Conservation (phyloP, 2,888 invertebrate species). For the Elmis aenea region DNA sequence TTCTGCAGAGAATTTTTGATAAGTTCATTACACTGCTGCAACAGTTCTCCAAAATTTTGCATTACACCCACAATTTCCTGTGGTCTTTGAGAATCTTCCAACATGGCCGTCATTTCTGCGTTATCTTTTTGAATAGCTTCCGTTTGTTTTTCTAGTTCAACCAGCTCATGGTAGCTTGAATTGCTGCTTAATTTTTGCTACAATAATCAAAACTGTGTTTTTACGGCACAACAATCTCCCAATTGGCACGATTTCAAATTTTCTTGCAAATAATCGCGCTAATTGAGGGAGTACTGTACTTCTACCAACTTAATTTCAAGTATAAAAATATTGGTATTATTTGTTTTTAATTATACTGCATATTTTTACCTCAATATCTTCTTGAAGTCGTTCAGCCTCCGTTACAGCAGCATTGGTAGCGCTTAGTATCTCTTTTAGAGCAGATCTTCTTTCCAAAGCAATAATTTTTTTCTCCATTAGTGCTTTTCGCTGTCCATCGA, state of each 20-base stretch:
- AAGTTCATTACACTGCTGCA: too few relatives aligned
- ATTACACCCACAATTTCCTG: too few relatives aligned
- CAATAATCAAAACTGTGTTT: neutral
- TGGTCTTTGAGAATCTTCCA: too few relatives aligned
- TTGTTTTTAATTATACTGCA: too few relatives aligned
- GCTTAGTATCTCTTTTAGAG: constrained; percentile 17
- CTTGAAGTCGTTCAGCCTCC: constrained; percentile 22
- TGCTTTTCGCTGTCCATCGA: constrained; percentile 19
- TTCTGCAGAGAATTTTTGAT: too few relatives aligned
- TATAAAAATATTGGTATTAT: too few relatives aligned
- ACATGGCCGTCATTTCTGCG: neutral
- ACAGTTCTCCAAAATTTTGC: too few relatives aligned
- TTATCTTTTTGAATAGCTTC: neutral
- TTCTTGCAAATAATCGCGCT: too few relatives aligned
- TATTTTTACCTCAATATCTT: constrained; percentile 21
- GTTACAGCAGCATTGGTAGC: constrained; percentile 24
- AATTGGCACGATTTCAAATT: too few relatives aligned
- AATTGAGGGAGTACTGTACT: too few relatives aligned
- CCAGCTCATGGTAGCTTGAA: neutral
- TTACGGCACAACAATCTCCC: neutral
- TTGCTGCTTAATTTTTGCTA: neutral
- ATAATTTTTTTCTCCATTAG: constrained; percentile 14
- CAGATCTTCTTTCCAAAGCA: constrained; percentile 16
- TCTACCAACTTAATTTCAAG: too few relatives aligned
- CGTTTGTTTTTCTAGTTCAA: neutral